These are phyloP conservation scores for Papilio elwesi DNA, from an alignment of 2,888 invertebrate species.

Conservation along the genomic window DNA sequence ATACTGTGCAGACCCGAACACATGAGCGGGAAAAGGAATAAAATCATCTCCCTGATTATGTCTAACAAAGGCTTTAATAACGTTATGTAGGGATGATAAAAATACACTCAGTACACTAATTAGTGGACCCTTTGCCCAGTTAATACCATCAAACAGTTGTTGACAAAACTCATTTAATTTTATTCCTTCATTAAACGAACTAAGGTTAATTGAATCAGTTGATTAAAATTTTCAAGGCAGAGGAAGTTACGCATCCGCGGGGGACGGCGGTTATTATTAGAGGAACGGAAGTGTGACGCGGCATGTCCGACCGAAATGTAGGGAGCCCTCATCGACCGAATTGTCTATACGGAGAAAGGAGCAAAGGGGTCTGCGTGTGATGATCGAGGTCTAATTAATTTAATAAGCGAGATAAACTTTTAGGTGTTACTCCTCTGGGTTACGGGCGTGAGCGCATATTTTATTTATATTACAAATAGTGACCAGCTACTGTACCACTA, in stretches of 20 bases:
- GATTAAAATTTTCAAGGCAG: conserved; percentile 67
- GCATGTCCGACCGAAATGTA: conserved; percentile 49
- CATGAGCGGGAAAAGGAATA: too few species aligned
- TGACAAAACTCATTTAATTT: conserved; percentile 47
- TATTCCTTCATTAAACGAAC: conserved; percentile 48
- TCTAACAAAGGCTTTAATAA: too few species aligned
- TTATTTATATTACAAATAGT: too few species aligned
- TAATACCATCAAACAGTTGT: conserved; percentile 41
- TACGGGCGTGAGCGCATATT: too few species aligned
- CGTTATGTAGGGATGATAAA: neutral
- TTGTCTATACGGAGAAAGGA: conserved; percentile 19
- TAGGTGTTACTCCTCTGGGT: too few species aligned
- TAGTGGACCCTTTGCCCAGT: conserved; percentile 28
- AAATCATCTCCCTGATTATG: too few species aligned
- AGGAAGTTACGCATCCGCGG: conserved; percentile 63
- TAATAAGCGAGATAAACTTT: conserved; percentile 21
- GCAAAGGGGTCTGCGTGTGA: conserved; percentile 13
- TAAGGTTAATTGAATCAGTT: conserved; percentile 50
- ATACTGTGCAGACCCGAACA: too few species aligned
- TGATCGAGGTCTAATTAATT: conserved; percentile 41
- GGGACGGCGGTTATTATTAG: conserved; percentile 56
- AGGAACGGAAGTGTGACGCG: conserved; percentile 57
- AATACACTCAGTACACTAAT: conserved; percentile 33
- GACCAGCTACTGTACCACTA: too few species aligned
- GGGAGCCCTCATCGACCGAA: conserved; percentile 47